Conservation (phyloP, 2,113 vertebrate species). For the Ascaphus truei region DNA sequence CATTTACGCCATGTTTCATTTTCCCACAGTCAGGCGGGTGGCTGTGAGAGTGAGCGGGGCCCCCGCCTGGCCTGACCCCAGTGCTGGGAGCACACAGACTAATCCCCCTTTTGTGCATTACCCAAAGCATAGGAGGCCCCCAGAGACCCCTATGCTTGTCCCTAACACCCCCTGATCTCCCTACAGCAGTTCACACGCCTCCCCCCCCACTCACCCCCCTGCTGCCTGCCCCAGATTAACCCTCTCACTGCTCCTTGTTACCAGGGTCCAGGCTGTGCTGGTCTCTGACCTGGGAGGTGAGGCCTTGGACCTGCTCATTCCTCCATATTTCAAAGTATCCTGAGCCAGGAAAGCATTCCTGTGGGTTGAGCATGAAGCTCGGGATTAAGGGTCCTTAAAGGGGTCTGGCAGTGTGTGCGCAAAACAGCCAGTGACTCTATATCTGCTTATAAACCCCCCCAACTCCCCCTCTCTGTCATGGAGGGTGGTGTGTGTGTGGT, state of each 20-base stretch:
- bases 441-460: no score
- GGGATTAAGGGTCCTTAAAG: background rate
- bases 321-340: background rate
- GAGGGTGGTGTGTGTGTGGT: no score
- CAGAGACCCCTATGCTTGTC: background rate
- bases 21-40: background rate
- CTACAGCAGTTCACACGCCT: background rate
- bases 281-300: no score
- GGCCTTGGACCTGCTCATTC: background rate
- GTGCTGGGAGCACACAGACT: background rate
- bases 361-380: background rate
- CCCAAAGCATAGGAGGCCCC: background rate
- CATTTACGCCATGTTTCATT: background rate
- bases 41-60: background rate
- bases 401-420: no score
- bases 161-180: background rate
- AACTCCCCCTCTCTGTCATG: no score
- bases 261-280: background rate
- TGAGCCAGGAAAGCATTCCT: no score
- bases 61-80: background rate
- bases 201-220: background rate
- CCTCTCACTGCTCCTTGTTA: background rate
- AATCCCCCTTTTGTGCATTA: slow-evolving; percentile 20
- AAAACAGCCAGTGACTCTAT: no score
- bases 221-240: background rate